Evolutionary conservation across 2,888 invertebrate species (phyloP).

Genomic region (Patella pellucida): DNA sequence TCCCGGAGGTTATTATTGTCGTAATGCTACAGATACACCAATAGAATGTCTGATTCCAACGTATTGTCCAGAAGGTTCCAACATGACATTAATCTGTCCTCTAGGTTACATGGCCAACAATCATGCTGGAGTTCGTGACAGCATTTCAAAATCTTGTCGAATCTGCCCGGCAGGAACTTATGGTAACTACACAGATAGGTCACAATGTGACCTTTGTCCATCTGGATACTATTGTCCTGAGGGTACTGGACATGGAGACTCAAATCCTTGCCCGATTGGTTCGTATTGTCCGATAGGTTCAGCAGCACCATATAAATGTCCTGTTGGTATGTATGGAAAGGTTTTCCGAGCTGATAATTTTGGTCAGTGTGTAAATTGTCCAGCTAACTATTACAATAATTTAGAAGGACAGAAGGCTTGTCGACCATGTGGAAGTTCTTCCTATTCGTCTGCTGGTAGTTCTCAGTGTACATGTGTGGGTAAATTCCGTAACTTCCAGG

Average conservation of each 20-base stretch:
- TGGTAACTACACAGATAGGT: slow-evolving; percentile 59
- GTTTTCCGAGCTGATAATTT: slow-evolving; percentile 36
- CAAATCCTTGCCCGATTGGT: slow-evolving; percentile 55
- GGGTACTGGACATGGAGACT: slow-evolving; percentile 56
- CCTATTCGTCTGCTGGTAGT: slow-evolving; percentile 45
- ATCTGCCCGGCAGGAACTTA: slow-evolving; percentile 65
- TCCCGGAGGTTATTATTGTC: slow-evolving; percentile 65
- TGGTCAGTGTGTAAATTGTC: slow-evolving; percentile 57
- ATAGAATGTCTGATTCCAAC: slow-evolving; percentile 57
- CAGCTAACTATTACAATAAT: slow-evolving; percentile 55
- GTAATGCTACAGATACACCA: slow-evolving; percentile 58
- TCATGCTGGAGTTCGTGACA: slow-evolving; percentile 55
- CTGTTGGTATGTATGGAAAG: slow-evolving; percentile 57
- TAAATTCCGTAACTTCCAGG: slow-evolving; percentile 59
- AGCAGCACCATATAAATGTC: slow-evolving; percentile 50
- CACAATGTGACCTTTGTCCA: slow-evolving; percentile 60
- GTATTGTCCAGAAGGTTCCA: slow-evolving; percentile 65
- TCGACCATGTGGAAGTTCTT: slow-evolving; percentile 61
- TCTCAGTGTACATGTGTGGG: slow-evolving; percentile 59
- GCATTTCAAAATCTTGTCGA: slow-evolving; percentile 50
- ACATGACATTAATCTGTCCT: slow-evolving; percentile 58
- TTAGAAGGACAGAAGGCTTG: slow-evolving; percentile 52
- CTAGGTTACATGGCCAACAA: slow-evolving; percentile 59
- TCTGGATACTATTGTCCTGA: slow-evolving; percentile 67
- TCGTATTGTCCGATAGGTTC: slow-evolving; percentile 61